phyloP scores from a whole-genome alignment of 2,888 invertebrate genomes.

The Sinelater perroti region DNA sequence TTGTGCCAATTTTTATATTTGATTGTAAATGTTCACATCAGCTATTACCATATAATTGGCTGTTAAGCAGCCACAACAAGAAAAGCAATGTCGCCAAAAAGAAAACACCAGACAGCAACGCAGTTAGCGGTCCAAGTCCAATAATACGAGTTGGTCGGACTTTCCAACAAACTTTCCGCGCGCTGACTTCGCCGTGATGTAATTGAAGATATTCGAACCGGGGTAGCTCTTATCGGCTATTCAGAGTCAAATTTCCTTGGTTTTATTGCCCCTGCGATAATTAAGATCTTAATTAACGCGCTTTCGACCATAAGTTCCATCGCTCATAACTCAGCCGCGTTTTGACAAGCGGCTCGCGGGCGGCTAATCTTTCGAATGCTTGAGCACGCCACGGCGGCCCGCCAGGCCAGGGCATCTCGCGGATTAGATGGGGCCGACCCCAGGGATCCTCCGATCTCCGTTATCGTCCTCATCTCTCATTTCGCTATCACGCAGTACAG shows the following conservation, averaged over 20 bases:
- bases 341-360: slow-evolving; percentile 26
- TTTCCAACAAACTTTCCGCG: slow-evolving; percentile 37
- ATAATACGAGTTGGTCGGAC: too few relatives aligned
- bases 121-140: slow-evolving; percentile 35
- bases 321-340: slow-evolving; percentile 29
- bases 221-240: slow-evolving; percentile 45
- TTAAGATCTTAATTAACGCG: slow-evolving; percentile 47
- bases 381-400: slow-evolving; percentile 19
- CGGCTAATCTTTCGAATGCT: slow-evolving; percentile 20
- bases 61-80: slow-evolving; percentile 15
- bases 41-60: too few relatives aligned
- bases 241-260: slow-evolving; percentile 46
- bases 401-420: slow-evolving; percentile 38
- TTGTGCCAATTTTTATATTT: too few relatives aligned
- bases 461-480: slow-evolving; percentile 52
- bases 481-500: slow-evolving; percentile 48
- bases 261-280: slow-evolving; percentile 51
- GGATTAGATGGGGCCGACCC: slow-evolving; percentile 49
- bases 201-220: slow-evolving; percentile 47
- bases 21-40: too few relatives aligned
- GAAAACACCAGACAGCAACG: slow-evolving; percentile 33
- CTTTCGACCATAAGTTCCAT: slow-evolving; percentile 33
- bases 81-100: too few relatives aligned
- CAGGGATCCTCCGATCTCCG: slow-evolving; percentile 50
- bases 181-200: slow-evolving; percentile 42